Base-by-base conservation (phyloP, 2,797 vertebrate genomes). In the Pantherophis vulpinus region DNA sequence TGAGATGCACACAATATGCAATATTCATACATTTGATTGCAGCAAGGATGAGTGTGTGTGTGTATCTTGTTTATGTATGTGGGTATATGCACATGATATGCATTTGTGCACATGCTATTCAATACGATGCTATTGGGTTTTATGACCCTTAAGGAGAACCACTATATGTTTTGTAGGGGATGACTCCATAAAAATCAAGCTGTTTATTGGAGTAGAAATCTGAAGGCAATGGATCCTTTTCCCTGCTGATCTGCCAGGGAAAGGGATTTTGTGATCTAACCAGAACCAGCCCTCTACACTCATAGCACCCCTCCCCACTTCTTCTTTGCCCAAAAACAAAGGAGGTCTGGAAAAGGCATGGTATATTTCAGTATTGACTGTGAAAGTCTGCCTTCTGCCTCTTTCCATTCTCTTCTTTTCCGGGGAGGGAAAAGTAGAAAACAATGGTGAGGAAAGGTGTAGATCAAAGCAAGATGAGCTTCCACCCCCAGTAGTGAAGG, bases 341-440 rank as follows among this genome's bases (percentile, higher is more conserved):
- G 90, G 91, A 8, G 92, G 94, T 91, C 90, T 94, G 94, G 95
- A 93, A 96, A 23, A 42, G 89, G 93, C 90, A 94, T 95, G 95
- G 55, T 95, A 96, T 87, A 97, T 96, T 94, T 96, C 94, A 92
- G 93, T 96, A 96, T 98, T 97, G 96, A 96, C 96, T 96, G 96
- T 61, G 47, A 97, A 96, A 96, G 63, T 93, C 70, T 58, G 93
- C 92, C 92, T 91, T 63, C 95, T 91, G 92, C 74, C 20, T 55
- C 37, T 25, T 58, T 47, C 61, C 83, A 47, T 95, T 95, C 96
- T 96, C 90, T 92, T 93, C 91, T 96, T 94, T 96, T 96, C 94
- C 61, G 59, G 88, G 58, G 91, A 51, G 60, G 95, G 95, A 47
- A 18, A 60, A 88, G 95, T 89, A 37, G 11, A 88, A 93, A 93